Evolutionary conservation across 2,888 invertebrate species (phyloP), one percentile per base, ranked within the genome.

Genomic region (Deladenus siricidicola): DNA sequence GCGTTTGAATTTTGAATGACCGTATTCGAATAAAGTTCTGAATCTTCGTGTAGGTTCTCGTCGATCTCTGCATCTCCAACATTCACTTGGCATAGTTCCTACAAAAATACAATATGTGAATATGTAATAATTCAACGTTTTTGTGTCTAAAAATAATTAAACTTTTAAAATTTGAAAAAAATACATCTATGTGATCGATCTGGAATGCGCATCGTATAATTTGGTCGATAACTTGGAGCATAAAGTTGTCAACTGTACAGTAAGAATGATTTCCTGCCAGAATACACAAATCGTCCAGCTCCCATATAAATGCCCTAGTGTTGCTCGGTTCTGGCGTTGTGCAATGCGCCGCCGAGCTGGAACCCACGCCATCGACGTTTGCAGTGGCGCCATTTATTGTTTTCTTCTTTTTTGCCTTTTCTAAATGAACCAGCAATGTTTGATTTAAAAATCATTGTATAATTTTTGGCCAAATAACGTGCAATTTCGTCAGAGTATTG

Each of bases 281-380:
- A 17, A 49, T 14, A 39, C 51, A 63, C 8, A 64, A 30, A 28
- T 64, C 64, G 42, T 67, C 66, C 23, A 65, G 29, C 28, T 65
- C 65, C 64, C 66, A 65, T 28, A 65, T 51, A 43, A 65, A 65
- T 21, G 67, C 61, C 10, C 66, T 30, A 8, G 67, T 58, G 48
- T 63, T 58, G 10, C 42, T 56, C 8, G 63, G 61, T 45, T 65
- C 67, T 3, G 60, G 42, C 24, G 57, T 29, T 14, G 66, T 56
- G 43, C 50, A 24, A 44, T 43, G 19, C 34, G 54, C 28, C 45
- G 19, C 23, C 6, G 8, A 10, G 39, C 39, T 34, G 8, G 39
- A 34, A 34, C 39, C 39, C 8, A 14, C 39, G 39, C 39, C 8
- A 10, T 6, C 14, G 14, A 14, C 39, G 39, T 34, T 34, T 34